Evolutionary conservation across 1,140 invertebrate species (phyloP).

Genomic region (Sinonovacula constricta): DNA sequence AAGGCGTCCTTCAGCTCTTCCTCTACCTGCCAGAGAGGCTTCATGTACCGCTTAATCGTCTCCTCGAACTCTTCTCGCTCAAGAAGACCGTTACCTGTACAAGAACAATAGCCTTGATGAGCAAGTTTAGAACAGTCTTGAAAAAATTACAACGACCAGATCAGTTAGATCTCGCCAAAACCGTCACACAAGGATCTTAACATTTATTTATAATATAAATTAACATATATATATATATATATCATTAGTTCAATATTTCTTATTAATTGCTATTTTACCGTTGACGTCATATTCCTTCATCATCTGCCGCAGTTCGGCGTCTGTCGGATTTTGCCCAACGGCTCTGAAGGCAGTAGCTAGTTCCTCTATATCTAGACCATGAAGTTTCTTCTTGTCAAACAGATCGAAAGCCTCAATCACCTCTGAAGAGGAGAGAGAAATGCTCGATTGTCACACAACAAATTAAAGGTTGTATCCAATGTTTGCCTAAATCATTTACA

Average conservation of each 20-base stretch:
- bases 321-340: constrained; percentile 98
- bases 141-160: too few relatives aligned
- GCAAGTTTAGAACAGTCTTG: too few relatives aligned
- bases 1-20: constrained; percentile 43
- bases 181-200: too few relatives aligned
- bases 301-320: constrained; percentile 93
- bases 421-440: too few relatives aligned
- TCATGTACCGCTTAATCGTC: constrained; percentile 43
- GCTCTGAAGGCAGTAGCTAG: constrained; percentile 97
- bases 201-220: too few relatives aligned
- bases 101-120: not conserved
- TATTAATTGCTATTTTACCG: constrained; percentile 16
- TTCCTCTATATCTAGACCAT: constrained; percentile 96
- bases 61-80: constrained; percentile 29
- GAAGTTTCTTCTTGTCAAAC: constrained; percentile 97
- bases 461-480: too few relatives aligned
- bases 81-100: constrained; percentile 7
- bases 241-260: too few relatives aligned
- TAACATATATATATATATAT: too few relatives aligned
- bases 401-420: constrained; percentile 92
- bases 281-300: constrained; percentile 28
- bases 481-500: too few relatives aligned
- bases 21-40: constrained; percentile 34
- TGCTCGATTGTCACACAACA: too few relatives aligned
- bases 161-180: too few relatives aligned